phyloP scores from a whole-genome alignment of 2,113 vertebrate genomes.

The Heterochromis multidens region DNA sequence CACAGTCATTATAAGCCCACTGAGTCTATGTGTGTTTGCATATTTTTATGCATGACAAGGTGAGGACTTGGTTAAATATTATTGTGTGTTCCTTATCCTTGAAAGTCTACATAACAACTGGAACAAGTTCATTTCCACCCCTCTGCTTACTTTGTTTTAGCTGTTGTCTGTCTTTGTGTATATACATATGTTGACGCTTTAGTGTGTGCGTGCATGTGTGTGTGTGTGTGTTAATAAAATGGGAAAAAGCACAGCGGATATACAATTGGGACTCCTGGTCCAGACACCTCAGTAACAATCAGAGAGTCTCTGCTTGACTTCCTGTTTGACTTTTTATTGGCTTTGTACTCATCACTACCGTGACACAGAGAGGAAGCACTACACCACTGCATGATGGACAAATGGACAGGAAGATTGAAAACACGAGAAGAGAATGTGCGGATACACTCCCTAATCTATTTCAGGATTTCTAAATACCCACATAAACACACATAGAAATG shows the following conservation, averaged over 20 bases:
- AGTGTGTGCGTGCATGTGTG: not conserved
- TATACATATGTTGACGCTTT: no score
- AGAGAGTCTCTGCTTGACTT: conserved; percentile 58
- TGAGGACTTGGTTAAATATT: not conserved
- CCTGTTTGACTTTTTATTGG: conserved; percentile 76
- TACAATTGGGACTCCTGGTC: conserved; percentile 34
- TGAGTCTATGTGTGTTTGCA: not conserved
- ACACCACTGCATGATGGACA: conserved; percentile 61
- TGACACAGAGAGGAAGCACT: conserved; percentile 61
- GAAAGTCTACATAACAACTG: conserved; percentile 9
- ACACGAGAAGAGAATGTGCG: conserved; percentile 62
- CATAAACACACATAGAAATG: conserved; percentile 3
- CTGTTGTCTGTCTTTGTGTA: not conserved
- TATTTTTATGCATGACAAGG: conserved; percentile 2
- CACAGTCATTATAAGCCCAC: not conserved
- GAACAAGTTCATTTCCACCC: not conserved
- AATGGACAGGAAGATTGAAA: conserved; percentile 73
- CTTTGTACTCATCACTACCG: conserved; percentile 45
- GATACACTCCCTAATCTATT: conserved; percentile 69
- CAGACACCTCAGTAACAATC: conserved; percentile 71
- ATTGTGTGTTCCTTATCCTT: not conserved
- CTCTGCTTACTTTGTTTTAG: not conserved
- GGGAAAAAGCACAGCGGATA: conserved; percentile 40
- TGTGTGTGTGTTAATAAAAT: conserved; percentile 32
- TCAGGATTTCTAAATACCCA: conserved; percentile 52